Conservation (phyloP, 1,140 invertebrate genomes). For the Pristionchus pacificus region DNA sequence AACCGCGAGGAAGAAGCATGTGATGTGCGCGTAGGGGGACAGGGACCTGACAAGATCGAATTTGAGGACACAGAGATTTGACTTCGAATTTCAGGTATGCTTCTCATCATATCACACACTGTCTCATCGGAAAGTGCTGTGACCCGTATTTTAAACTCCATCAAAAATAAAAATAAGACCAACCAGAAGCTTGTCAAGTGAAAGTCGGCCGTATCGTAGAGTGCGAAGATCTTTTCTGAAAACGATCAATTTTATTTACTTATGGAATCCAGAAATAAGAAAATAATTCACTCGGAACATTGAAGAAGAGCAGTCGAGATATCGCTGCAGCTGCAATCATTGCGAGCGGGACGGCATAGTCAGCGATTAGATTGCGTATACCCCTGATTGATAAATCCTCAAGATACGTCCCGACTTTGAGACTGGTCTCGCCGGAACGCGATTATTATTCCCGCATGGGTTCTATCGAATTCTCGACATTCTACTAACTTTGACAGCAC, state of each 20-base stretch:
- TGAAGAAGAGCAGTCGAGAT: constrained; percentile 58
- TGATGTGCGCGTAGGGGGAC: constrained; percentile 46
- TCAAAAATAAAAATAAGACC: background rate
- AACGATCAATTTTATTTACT: too few species aligned
- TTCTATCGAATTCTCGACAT: too few species aligned
- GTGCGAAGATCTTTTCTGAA: constrained; percentile 21
- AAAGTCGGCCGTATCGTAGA: constrained; percentile 7
- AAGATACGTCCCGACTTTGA: too few species aligned
- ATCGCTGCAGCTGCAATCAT: constrained; percentile 60
- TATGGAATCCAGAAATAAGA: background rate
- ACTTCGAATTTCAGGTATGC: constrained; percentile 29
- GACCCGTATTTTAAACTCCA: too few species aligned
- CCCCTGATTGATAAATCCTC: constrained; percentile 14
- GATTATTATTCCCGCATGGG: too few species aligned
- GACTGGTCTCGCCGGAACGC: too few species aligned
- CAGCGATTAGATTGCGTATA: constrained; percentile 60
- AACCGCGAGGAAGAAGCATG: constrained; percentile 58
- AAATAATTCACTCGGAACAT: constrained; percentile 57
- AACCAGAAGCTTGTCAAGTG: constrained; percentile 9
- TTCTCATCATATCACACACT: constrained; percentile 27
- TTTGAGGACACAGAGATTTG: constrained; percentile 2
- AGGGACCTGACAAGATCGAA: constrained; percentile 34
- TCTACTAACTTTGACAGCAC: constrained; percentile 59
- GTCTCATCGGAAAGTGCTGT: too few species aligned
- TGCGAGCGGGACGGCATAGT: constrained; percentile 61